Evolutionary conservation across 1,140 invertebrate species (phyloP), one percentile per base, ranked within the genome.

Genomic region (Drosophila kurseongensis): DNA sequence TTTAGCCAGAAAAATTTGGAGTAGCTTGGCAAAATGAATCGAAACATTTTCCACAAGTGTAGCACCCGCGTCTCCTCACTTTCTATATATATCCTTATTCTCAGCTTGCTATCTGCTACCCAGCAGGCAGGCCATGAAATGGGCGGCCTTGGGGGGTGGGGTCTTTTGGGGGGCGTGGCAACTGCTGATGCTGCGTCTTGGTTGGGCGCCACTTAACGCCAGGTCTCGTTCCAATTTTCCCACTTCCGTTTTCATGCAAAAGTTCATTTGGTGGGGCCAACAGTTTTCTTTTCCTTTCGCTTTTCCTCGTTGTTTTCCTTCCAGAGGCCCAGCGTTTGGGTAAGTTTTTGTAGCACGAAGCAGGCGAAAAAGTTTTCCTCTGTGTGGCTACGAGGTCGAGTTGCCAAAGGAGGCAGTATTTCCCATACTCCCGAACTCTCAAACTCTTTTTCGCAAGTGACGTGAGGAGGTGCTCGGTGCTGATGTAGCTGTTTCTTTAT

Each of bases 151-250:
- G 44, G 12, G 32, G 32, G 42, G 4, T 23, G 16, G 44, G 27
- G 23, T 45, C 10, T 29, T 27, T 42, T 1, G n/a, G 29, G 35
- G 23, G 61, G 29, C 44, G 27, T 40, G 58, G 58, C 47, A 57
- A 69, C 35, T 83, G 80, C 66, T 73, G 73, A 85, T 80, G 80
- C 80, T 84, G 80, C 78, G 67, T 54, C 81, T 68, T 84, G 58
- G 75, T 67, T 72, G 78, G 69, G 61, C 71, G 83, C 82, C 82
- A 88, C 82, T 85, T 88, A 85, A 69, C 69, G 75, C 61, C 82
- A 42, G 36, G 36, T 38, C 56, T 41, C 45, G 54, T 40, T 59
- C 67, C 63, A 13, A 29, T 57, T 56, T 69, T 52, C 65, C 27
- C 42, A 50, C 13, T 69, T 32, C 18, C 52, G 16, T 29, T 42